Conservation (phyloP, 2,797 vertebrate genomes). For the Eremophila alpestris region DNA sequence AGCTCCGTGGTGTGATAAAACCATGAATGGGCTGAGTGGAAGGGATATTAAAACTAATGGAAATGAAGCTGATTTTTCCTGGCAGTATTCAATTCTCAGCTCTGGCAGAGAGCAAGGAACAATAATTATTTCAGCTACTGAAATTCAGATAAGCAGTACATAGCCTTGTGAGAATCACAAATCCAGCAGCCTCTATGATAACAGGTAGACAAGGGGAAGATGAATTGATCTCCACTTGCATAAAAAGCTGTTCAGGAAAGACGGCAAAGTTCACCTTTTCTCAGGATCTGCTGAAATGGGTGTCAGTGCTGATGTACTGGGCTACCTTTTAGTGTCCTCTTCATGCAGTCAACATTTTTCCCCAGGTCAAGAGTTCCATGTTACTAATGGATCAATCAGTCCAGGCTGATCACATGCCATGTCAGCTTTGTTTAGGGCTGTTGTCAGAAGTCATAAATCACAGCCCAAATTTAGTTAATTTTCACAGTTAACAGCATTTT, state of each 20-base stretch:
- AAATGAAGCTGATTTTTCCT: background rate
- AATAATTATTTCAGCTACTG: background rate
- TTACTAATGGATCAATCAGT: slow-evolving; percentile 32
- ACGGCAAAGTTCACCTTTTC: background rate
- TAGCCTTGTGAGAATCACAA: background rate
- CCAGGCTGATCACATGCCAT: background rate
- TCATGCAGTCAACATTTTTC: background rate
- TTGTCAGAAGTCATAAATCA: slow-evolving; percentile 30
- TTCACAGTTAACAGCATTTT: background rate
- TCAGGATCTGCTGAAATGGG: background rate
- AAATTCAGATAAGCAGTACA: background rate
- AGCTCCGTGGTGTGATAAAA: accelerated
- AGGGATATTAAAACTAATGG: background rate
- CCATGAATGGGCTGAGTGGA: background rate
- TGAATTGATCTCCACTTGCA: background rate
- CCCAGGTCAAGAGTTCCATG: background rate
- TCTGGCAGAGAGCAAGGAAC: background rate
- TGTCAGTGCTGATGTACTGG: background rate
- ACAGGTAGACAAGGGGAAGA: background rate
- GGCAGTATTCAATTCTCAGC: background rate
- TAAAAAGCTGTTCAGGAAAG: background rate
- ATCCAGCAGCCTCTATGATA: background rate
- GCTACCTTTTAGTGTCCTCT: background rate
- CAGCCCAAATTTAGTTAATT: slow-evolving; percentile 32
- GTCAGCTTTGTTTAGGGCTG: background rate